Percentiles rank a stretch among this genome's conserved stretches.
Evolutionary conservation across 1,140 invertebrate species (phyloP).

Genomic region (Delia radicum): DNA sequence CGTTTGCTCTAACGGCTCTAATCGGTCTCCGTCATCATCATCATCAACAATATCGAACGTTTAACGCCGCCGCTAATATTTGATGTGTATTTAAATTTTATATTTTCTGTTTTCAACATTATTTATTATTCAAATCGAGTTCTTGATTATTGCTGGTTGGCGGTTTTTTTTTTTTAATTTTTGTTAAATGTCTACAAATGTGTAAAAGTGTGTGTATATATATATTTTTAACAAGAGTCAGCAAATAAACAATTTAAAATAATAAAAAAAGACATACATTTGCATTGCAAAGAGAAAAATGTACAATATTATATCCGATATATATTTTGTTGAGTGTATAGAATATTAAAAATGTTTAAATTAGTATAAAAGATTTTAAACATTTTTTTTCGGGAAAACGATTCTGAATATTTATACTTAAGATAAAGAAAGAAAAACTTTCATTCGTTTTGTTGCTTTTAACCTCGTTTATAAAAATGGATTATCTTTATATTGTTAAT

Average conservation of each 20-base stretch:
- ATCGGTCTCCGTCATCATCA: not conserved
- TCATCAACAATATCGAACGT: not conserved
- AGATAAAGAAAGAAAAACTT: not conserved
- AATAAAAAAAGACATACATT: too few species aligned
- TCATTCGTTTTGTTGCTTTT: not conserved
- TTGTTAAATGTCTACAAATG: not conserved
- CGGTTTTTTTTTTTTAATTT: too few species aligned
- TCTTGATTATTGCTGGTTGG: slow-evolving; percentile 16
- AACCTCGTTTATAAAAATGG: slow-evolving; percentile 33
- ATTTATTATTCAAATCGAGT: slow-evolving; percentile 24
- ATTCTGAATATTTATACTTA: too few species aligned
- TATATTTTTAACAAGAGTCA: not conserved
- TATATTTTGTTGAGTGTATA: not conserved
- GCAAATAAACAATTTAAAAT: not conserved
- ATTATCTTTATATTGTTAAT: slow-evolving; percentile 43
- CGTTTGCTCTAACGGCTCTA: not conserved
- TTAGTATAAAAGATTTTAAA: too few species aligned
- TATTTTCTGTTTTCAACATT: not conserved
- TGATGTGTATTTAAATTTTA: not conserved
- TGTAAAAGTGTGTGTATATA: slow-evolving; percentile 4
- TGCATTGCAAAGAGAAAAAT: too few species aligned
- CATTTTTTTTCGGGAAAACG: too few species aligned
- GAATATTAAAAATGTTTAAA: too few species aligned
- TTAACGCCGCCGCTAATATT: not conserved
- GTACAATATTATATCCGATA: not conserved